Base-by-base conservation (phyloP, 1,140 invertebrate genomes). In the Thaumatotibia leucotreta region DNA sequence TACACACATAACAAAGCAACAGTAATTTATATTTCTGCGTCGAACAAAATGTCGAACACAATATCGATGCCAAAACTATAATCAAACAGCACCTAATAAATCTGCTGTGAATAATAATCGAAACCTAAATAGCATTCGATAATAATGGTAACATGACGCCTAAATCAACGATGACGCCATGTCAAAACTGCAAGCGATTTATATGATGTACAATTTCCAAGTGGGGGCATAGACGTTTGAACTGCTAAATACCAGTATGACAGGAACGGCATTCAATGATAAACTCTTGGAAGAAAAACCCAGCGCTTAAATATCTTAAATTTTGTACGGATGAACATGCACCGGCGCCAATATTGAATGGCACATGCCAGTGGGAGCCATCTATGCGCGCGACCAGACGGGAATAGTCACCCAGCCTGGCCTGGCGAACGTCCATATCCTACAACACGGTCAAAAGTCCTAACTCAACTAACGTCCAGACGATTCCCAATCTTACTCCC, bases 321-420 rank as follows among this genome's bases (percentile, higher is more conserved):
- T 45, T 45, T 20, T 39, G 29, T 58, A 58, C 9, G 52, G 45
- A 50, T 63, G 65, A 64, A 63, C 69, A 66, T 74, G 70, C 73
- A 74, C 73, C 49, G 78, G 74, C 78, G 78, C 74, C 68, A 72
- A 70, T 74, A 72, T 73, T 77, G 72, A 79, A 71, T 79, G 82
- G 80, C 73, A 82, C 65, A 76, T 75, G 74, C 78, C 76, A 79
- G 76, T 76, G 78, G 70, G 74, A 75, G 68, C 75, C 68, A 80
- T 79, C 72, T 77, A 82, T 79, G 78, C 80, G 76, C 73, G 70
- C 78, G 73, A 78, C 77, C 77, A 84, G 87, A 86, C 87, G 85
- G 86, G 87, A 89, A 89, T 89, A 89, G 87, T 89, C 84, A 70
- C 84, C 73, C 63, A 67, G 69, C 87, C 87, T 82, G 87, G 87